Evolutionary conservation across 1,140 invertebrate genomes (phyloP), one percentile per base, ranked within the genome.

Genomic region (Prorops nasuta): DNA sequence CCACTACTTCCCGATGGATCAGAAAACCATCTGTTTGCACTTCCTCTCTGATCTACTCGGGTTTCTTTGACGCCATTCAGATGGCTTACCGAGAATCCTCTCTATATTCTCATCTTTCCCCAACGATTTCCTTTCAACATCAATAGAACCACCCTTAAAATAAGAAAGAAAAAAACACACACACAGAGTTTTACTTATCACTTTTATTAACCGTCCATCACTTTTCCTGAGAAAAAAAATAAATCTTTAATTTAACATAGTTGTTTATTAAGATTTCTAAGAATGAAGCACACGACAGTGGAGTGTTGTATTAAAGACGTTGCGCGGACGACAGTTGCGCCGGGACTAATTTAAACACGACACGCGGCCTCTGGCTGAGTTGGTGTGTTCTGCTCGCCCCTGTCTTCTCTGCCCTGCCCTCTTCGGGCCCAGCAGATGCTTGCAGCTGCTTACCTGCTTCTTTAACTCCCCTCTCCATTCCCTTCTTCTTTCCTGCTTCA

Each of bases 261-360:
- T 46, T 47, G 39, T 36, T 24, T 22, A 44, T n/a, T n/a, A n/a
- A n/a, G n/a, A n/a, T n/a, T n/a, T n/a, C n/a, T n/a, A n/a, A n/a
- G n/a, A n/a, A n/a, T n/a, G n/a, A n/a, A n/a, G n/a, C n/a, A n/a
- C n/a, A n/a, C n/a, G n/a, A n/a, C n/a, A n/a, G n/a, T n/a, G n/a
- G n/a, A n/a, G 44, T 41, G 38, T 22, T 37, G 20, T 31, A 18
- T 38, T 55, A 40, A 28, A 43, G 65, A 66, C 72, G 72, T 69
- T 77, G 58, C 64, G 43, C 64, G 66, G 49, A 67, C 71, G 72
- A 70, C 70, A 73, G 74, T 77, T 77, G 71, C 59, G 69, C 64
- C 71, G 67, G 70, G 66, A 77, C 76, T 78, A 75, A 77, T 77
- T 78, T 66, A 64, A 66, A 56, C 76, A 82, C 60, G 66, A n/a